These are phyloP conservation scores for Cherax destructor DNA, from an alignment of 1,140 invertebrate species.

Conservation along the genomic window DNA sequence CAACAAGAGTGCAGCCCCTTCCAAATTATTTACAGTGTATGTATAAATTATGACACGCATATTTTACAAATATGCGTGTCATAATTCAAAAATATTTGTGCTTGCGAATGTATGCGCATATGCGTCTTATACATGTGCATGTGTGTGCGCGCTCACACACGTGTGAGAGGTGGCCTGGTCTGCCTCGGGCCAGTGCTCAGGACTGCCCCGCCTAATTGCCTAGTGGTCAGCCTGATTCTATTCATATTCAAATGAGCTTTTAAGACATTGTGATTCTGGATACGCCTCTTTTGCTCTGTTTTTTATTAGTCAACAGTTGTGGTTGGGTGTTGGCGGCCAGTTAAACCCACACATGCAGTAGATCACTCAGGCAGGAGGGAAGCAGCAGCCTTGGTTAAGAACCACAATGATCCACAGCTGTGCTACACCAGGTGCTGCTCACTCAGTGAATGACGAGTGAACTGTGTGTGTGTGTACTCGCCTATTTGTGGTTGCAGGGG, in stretches of 20 bases:
- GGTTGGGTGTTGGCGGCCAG: too few relatives aligned
- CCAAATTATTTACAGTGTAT: not conserved
- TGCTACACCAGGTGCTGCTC: too few relatives aligned
- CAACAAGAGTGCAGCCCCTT: too few relatives aligned
- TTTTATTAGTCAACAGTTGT: not conserved
- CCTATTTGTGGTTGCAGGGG: too few relatives aligned
- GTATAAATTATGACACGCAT: too few relatives aligned
- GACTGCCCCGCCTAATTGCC: slow-evolving; percentile 20
- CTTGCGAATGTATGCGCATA: not conserved
- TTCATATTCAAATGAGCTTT: slow-evolving; percentile 30
- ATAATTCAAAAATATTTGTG: not conserved
- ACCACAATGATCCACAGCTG: too few relatives aligned
- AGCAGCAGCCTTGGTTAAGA: too few relatives aligned
- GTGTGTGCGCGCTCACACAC: not conserved
- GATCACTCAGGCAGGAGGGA: too few relatives aligned
- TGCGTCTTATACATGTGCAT: not conserved
- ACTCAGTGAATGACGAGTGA: too few relatives aligned
- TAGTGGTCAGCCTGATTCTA: slow-evolving; percentile 18
- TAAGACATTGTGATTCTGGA: not conserved
- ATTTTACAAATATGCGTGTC: not conserved
- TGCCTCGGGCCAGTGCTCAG: not conserved
- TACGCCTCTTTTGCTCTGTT: not conserved
- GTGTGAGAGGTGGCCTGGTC: not conserved
- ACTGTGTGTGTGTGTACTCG: too few relatives aligned
- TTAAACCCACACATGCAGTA: too few relatives aligned